A percentile compares a stretch with the other conserved stretches of the same genome.
Conservation (phyloP, 1,140 invertebrate genomes). For the Belonocnema kinseyi region DNA sequence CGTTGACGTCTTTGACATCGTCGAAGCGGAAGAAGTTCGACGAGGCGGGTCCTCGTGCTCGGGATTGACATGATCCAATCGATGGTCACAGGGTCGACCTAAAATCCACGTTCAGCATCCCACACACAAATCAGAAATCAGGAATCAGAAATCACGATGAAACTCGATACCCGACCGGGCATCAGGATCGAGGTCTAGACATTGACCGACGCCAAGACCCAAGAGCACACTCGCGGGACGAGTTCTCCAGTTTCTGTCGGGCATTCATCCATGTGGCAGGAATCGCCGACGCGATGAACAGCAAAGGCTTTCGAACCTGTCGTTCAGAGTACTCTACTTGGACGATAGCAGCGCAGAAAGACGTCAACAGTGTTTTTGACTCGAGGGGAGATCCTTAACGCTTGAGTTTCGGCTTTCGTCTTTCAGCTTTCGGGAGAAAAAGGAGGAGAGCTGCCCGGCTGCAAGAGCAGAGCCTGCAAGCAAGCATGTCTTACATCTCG, state of each 20-base stretch:
- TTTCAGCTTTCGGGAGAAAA: not conserved
- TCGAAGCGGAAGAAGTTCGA: not conserved
- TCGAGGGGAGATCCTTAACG: conserved; percentile 34
- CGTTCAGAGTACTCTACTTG: conserved; percentile 51
- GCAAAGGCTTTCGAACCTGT: conserved; percentile 24
- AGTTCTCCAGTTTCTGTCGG: conserved; percentile 27
- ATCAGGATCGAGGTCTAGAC: conserved; percentile 24
- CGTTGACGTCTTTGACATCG: too few relatives aligned
- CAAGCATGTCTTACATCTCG: conserved; percentile 56
- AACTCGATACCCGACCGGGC: conserved; percentile 1
- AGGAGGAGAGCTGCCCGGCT: not conserved
- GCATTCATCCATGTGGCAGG: conserved; percentile 30
- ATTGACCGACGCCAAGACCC: conserved; percentile 19
- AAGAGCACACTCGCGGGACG: conserved; percentile 22
- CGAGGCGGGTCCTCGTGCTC: not conserved
- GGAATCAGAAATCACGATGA: not conserved
- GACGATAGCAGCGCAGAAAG: conserved; percentile 41
- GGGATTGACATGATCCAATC: not conserved
- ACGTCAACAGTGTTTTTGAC: conserved; percentile 52
- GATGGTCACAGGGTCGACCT: too few relatives aligned
- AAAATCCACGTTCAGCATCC: too few relatives aligned
- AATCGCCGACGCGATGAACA: conserved; percentile 25
- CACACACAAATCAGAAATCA: not conserved
- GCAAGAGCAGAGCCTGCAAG: conserved; percentile 38
- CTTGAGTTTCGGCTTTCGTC: not conserved